Conservation (phyloP, 2,113 vertebrate species). For the Rhabdornis inornatus region DNA sequence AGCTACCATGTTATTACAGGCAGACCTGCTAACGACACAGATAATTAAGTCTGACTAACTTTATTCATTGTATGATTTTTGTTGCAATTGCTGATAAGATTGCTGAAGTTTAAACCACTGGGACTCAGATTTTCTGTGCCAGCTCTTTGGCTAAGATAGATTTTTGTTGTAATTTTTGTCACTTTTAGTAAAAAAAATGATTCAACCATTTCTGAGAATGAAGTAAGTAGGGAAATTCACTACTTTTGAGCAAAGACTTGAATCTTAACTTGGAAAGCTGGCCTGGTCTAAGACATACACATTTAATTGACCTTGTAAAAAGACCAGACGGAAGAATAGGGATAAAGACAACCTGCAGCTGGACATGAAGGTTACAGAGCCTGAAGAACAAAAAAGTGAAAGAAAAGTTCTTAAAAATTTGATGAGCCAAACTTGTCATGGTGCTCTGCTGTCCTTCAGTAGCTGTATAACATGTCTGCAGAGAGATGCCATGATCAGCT, state of each 20-base stretch:
- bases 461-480: background rate
- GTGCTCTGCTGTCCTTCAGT: background rate
- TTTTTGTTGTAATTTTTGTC: background rate
- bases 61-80: background rate
- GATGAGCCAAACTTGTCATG: background rate
- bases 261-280: background rate
- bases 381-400: background rate
- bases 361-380: background rate
- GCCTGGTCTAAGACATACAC: background rate
- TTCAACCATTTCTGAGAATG: background rate
- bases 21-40: background rate
- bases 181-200: background rate
- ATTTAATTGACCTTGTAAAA: background rate
- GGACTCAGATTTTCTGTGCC: background rate
- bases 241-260: background rate
- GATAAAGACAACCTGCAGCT: background rate
- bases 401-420: background rate
- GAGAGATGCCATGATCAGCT: background rate
- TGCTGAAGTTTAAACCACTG: background rate
- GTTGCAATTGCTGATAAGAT: conserved; percentile 19
- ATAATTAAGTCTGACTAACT: conserved; percentile 31
- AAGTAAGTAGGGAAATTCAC: background rate
- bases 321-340: background rate
- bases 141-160: background rate
- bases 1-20: conserved; percentile 14